phyloP scores from a whole-genome alignment of 37 sponge, comb jelly and placozoan species.

The Theonella swinhoei region DNA sequence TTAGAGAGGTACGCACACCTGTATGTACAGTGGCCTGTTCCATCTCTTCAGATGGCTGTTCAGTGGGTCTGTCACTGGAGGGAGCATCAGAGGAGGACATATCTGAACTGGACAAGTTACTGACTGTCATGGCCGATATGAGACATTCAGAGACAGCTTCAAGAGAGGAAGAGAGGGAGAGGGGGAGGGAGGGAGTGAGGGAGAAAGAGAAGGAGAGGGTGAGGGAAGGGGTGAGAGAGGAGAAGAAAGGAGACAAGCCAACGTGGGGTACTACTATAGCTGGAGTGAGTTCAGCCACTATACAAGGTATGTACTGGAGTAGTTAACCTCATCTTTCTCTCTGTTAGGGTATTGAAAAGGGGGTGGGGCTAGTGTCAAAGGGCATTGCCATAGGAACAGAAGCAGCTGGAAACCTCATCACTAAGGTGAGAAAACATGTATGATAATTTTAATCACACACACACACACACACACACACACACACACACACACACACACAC shows the following conservation, averaged over 20 bases:
- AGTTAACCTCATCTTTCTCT: neutral
- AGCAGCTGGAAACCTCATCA: conserved; percentile 40
- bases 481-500: conserved; percentile 23
- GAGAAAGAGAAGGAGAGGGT: neutral
- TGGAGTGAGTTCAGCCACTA: conserved; percentile 34
- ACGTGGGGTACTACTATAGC: conserved; percentile 52
- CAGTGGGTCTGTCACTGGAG: conserved; percentile 54
- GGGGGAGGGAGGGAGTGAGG: conserved; percentile 2
- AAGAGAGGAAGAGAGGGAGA: neutral
- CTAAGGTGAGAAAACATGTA: conserved; percentile 12
- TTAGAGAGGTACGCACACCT: too few species aligned
- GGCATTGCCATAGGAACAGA: conserved; percentile 54
- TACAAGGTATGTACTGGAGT: too few species aligned
- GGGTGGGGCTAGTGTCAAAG: conserved; percentile 44
- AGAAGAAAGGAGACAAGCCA: neutral
- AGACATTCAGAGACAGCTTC: neutral
- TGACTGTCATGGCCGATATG: conserved; percentile 12
- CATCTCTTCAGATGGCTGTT: conserved; percentile 30
- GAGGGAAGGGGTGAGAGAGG: conserved; percentile 1
- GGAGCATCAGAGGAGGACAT: conserved; percentile 42
- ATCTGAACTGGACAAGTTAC: conserved; percentile 19
- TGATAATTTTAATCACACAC: neutral
- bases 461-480: neutral
- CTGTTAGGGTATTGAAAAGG: conserved; percentile 52
- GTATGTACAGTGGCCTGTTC: too few species aligned